phyloP scores from a whole-genome alignment of 1,140 invertebrate species.

The Aphis gossypii region DNA sequence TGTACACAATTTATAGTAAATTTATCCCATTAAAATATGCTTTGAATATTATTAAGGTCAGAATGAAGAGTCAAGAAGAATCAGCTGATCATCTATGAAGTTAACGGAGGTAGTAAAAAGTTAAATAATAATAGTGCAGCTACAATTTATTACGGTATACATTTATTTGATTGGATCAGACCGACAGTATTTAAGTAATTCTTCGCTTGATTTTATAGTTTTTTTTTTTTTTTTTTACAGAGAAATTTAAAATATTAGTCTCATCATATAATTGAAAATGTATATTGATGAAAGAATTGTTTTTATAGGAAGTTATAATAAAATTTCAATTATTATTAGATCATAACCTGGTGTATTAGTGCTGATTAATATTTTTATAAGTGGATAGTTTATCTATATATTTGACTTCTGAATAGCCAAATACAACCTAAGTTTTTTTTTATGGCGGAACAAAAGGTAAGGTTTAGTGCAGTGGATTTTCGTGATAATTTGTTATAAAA shows the following conservation, averaged over 20 bases:
- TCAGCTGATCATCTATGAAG: not conserved
- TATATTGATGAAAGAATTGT: not conserved
- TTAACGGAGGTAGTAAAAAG: not conserved
- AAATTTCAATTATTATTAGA: not conserved
- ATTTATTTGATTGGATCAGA: not conserved
- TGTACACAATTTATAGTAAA: not conserved
- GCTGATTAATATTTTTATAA: not conserved
- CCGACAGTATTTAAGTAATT: not conserved
- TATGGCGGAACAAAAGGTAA: not conserved
- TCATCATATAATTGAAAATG: not conserved
- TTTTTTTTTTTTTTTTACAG: conserved; percentile 46
- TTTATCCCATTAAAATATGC: not conserved
- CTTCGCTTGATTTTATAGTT: conserved; percentile 2
- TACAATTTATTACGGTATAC: too few species aligned
- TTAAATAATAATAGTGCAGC: not conserved
- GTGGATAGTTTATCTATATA: not conserved
- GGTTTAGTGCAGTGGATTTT: conserved; percentile 28
- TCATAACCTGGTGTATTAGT: not conserved
- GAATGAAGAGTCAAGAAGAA: not conserved
- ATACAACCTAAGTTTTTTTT: not conserved
- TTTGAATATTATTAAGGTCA: not conserved
- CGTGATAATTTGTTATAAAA: conserved; percentile 36
- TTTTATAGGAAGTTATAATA: conserved; percentile 2
- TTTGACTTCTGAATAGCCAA: not conserved
- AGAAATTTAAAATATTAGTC: not conserved